Base-by-base conservation (phyloP, 2,888 invertebrate genomes). In the Catocala fraxini region DNA sequence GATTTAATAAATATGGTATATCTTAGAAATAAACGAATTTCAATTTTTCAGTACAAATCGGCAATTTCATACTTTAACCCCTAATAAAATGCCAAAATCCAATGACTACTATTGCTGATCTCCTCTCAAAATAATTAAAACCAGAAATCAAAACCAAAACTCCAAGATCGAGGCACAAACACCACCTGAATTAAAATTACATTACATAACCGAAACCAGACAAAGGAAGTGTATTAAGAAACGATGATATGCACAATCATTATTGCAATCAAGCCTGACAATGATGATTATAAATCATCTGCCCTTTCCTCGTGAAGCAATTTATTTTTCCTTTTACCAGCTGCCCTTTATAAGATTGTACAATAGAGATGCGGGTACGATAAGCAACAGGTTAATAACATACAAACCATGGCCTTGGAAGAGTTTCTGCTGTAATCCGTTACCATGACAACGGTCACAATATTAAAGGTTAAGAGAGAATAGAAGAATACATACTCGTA, bases 301-400 rank as follows among this genome's bases (percentile, higher is more conserved):
- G 45, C 5, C n/a, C 5, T 12, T 45, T 45, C 12, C 45, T 11
- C 5, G 13, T 47, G 13, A 4, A 42, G 5, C 34, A 43, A 51
- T 35, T n/a, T 43, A 34, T 12, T 49, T 52, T 58, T 39, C 35
- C 35, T 39, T 39, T 46, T 13, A 54, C 13, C 33, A 45, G 34
- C 6, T 39, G 7, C 7, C 35, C 35, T 39, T 6, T 7, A 41
- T 15, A 41, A 11, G 41, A 12, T 42, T 41, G 11, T 42, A 52
- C 12, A 52, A 41, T 41, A 42, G 13, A 52, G 39, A 42, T 42
- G 9, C 9, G 9, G 41, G 42, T 15, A 41, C 10, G 51, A 34
- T 35, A 49, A 53, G 59, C 59, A 59, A 59, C 59, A 59, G 48
- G 59, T 59, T 53, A 48, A 42, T 48, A 48, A 25, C 9, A 42